Evolutionary conservation across 2,888 invertebrate species (phyloP), one percentile per base, ranked within the genome.

Genomic region (Bedellia somnulentella): DNA sequence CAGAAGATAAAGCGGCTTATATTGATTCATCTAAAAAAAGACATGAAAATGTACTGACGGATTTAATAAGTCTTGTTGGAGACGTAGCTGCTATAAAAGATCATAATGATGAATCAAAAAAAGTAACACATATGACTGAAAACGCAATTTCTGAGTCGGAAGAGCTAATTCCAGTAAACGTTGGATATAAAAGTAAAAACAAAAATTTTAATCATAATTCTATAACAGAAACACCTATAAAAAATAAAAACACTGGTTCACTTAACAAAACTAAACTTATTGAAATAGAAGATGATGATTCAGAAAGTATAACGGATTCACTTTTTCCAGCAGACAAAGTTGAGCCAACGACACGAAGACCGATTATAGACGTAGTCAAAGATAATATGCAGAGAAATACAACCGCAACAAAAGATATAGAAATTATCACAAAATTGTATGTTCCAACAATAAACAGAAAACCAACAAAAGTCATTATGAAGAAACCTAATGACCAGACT

Each of bases 31-130:
- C 50, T n/a, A 44, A 45, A 23, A 40, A 42, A 30, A 55, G 52
- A 33, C 50, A 56, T 25, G 48, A 39, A 13, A 70, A 62, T 35
- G 57, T 63, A 5, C 39, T 73, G 2, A 56, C 53, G 2, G 75
- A 71, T 41, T 50, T 77, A 6, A 70, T 68, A 2, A 66, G 64
- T 29, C 43, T 77, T 22, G 73, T 77, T 2, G 70, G 61, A 11
- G 77, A 76, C 35, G 70, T 77, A 8, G 75, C 70, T 2, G 59
- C 67, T 1, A 73, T 77, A 21, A 64, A 64, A 28, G 64, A 67
- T 22, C 63, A 67, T 33, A 57, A 61, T 4, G 60, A 59, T 2
- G 42, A 40, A 3, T 47, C 60, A 1, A 39, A 41, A 2, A 27
- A 34, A 1, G 35, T 35, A 8, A 41, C 40, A 6, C 46, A 44